Evolutionary conservation across 2,113 vertebrate species (phyloP), one percentile per base, ranked within the genome.

Genomic region (Camelus bactrianus): DNA sequence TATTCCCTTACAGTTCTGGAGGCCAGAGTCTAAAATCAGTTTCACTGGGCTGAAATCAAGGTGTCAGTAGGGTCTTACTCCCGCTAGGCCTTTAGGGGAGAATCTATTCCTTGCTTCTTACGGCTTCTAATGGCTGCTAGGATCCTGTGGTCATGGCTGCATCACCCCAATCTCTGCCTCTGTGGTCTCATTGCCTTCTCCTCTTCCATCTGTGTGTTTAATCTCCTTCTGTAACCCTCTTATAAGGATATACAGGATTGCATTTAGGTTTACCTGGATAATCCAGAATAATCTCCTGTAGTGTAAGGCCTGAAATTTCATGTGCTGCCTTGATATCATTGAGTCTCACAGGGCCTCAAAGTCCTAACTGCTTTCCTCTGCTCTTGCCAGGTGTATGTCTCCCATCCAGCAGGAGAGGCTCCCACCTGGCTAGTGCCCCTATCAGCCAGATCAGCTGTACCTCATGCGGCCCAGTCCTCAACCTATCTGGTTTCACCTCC

Each of bases 1-100:
- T 88, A 91, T 94, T 87, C 73, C 91, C 48, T 95, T 20, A 56
- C 28, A 84, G 28, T 93, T 97, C 20, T 84, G 19, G 69, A 91
- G 46, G 35, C 70, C 15, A 90, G 56, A 72, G n/a, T 81, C n/a
- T 28, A 81, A 93, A 95, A 89, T 82, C 73, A 83, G 30, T 87
- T 93, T 96, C 69, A 82, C 84, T 73, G 62, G 88, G 46, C 48
- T 90, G 32, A 96, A 92, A 95, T 94, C 56, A 87, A 92, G 38
- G 9, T 69, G 56, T 91, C 26, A 6, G 46, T 24, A 77, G 19
- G 62, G 17, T 10, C 64, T 81, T 3, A 10, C 15, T 97, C 35
- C 22, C 56, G 48, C 28, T 93, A 58, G 52, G 35, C 19, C 46
- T 82, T 38, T 79, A 87, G 13, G 48, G 38, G 46, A 79, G 30